Evolutionary conservation across 2,888 invertebrate species (phyloP), one percentile per base, ranked within the genome.

Genomic region (Yponomeuta cagnagella): DNA sequence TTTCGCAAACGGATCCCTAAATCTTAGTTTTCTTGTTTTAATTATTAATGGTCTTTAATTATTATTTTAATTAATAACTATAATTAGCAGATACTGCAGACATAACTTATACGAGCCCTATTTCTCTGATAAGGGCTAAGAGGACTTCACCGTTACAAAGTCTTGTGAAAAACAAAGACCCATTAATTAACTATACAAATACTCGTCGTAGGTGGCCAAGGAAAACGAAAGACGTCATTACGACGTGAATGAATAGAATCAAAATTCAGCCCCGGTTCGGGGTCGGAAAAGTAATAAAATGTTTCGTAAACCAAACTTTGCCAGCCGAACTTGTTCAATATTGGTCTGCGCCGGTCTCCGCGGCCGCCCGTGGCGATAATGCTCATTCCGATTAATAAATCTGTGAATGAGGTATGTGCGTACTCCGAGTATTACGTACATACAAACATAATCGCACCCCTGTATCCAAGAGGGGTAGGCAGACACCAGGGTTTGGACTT

Each of bases 281-380:
- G 78, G 77, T 74, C 77, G 82, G 78, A 74, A 79, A 88, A 87
- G 84, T 85, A 88, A 90, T 90, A 89, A 89, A 88, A 90, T 90
- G 89, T 88, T 90, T 85, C 84, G 80, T 77, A 79, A 77, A 79
- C 77, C 81, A 83, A 90, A 90, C 85, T 90, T 90, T 80, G 74
- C 77, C 85, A 89, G 85, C 81, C 75, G 81, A 91, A 91, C 90
- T 90, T 90, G 87, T 90, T 89, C 87, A 90, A 90, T 91, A 90
- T 89, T 87, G 88, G 79, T 67, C 52, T 33, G 31, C 23, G 23
- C 37, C 70, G 70, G 33, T n/a, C 15, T 31, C 33, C 58, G 31
- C 63, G 63, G 12, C 63, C 43, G 12, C 70, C 70, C 70, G 58
- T 12, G 37, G 15, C 31, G 52, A 58, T 58, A 58, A 58, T 58